Base-by-base conservation (phyloP, 2,888 invertebrate species). In the Apamea sordens region DNA sequence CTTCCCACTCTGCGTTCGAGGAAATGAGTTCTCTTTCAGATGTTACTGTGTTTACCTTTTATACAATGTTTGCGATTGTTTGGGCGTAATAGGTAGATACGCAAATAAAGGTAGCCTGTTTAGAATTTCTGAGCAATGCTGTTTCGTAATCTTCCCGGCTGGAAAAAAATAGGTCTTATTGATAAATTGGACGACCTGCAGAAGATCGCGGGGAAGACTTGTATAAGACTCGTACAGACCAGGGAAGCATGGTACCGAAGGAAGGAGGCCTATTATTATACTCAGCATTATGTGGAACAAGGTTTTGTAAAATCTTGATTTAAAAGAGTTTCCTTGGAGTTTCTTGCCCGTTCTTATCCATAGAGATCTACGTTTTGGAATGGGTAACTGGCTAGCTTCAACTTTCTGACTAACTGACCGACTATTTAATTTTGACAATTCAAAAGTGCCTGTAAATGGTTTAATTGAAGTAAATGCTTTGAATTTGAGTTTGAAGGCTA, bases 11-110 rank as follows among this genome's bases (percentile, higher is more conserved):
- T 70, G 70, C 77, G 82, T 75, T 79, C 53, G 32, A 69, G 85
- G 87, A 89, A 87, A 89, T 89, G 65, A 82, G 53, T 41, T 65
- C 71, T 32, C 65, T 63, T 44, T 69, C 36, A 76, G 63, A 80
- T 74, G 61, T 67, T 73, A 73, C 67, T 80, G 80, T 84, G 69
- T 77, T 80, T 77, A 32, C 47, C 10, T 77, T 73, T 73, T 28
- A 59, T 77, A 80, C 76, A 56, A 61, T 73, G 56, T 70, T 67
- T 71, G 44, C 3, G 8, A n/a, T 44, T 50, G 44, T 72, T 41
- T 61, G 47, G 15, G 10, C 68, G 13, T 67, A 65, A 86, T 64
- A 18, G 24, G n/a, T n/a, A 11, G n/a, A n/a, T 59, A 18, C 4
- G 41, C 11, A 50, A 32, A 70, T 41, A 53, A 69, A 21, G 28